Base-by-base conservation (phyloP, 2,113 vertebrate species). In the Australoheros scitulus region DNA sequence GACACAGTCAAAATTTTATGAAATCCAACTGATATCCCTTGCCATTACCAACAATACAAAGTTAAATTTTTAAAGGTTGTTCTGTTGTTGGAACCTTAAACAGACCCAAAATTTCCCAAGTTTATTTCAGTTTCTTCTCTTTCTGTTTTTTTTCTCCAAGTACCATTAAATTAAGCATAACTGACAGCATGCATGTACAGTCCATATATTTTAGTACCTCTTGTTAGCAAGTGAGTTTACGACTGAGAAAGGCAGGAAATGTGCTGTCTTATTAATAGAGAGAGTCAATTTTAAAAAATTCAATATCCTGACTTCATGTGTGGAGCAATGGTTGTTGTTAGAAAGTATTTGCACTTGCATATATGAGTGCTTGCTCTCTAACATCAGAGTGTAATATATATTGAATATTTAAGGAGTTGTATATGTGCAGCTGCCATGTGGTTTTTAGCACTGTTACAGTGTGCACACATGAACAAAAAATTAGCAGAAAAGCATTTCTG, bases 291-390 rank as follows among this genome's bases (percentile, higher is more conserved):
- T 52, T 34, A 8, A 57, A 41, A 82, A 77, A 87, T 86, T 80
- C 86, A 90, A 91, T 91, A 90, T 92, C 90, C 91, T 93, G 88
- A 63, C 61, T 3, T 55, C n/a, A 11, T 79, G 63, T 80, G 47
- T 70, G 61, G 29, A 50, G 76, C 56, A 11, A 52, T 75, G 24
- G 5, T 24, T 43, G 5, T 24, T 43, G 20, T 24, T 38, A 34
- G 43, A 78, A 65, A 59, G 52, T 91, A 80, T 87, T 86, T 82
- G 76, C 76, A 77, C 72, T 63, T 13, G 9, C 43, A 65, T n/a
- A 34, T 59, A 20, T 36, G 34, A 57, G 17, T 24, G 65, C 77
- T 70, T 79, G 32, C 58, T 52, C 83, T 83, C 43, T 34, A 52
- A 84, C 56, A 50, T 87, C 58, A 57, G 38, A 10, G 14, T 22